These are phyloP conservation scores for Coregonus suidteri DNA, from an alignment of 2,797 vertebrate genomes.

Conservation along the genomic window DNA sequence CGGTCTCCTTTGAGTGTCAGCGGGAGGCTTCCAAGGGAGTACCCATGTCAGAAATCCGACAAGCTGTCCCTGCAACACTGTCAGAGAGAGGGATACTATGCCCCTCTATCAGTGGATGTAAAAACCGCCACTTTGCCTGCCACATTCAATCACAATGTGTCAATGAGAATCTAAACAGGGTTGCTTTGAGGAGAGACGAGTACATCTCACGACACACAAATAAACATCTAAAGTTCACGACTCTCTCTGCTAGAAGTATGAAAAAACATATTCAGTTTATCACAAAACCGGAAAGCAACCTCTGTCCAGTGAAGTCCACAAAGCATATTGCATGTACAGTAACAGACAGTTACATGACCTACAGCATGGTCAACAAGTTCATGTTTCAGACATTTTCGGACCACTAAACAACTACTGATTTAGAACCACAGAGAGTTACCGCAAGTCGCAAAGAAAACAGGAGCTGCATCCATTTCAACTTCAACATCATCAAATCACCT, in stretches of 20 bases:
- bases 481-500: no score
- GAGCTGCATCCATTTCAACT: no score
- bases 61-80: background rate
- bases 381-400: no score
- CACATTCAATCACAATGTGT: background rate
- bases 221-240: background rate
- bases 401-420: no score
- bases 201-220: background rate
- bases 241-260: background rate
- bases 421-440: no score
- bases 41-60: background rate
- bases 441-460: no score
- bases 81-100: background rate
- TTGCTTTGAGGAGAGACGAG: background rate
- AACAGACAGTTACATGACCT: no score
- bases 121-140: background rate
- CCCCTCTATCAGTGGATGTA: background rate
- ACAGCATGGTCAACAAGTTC: no score
- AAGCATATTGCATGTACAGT: no score
- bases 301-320: no score
- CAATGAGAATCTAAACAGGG: background rate
- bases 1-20: slow-evolving; percentile 57
- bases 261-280: no score
- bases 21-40: background rate
- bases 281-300: no score